Evolutionary conservation across 1,140 invertebrate species (phyloP).

Genomic region (Drosophila littoralis): DNA sequence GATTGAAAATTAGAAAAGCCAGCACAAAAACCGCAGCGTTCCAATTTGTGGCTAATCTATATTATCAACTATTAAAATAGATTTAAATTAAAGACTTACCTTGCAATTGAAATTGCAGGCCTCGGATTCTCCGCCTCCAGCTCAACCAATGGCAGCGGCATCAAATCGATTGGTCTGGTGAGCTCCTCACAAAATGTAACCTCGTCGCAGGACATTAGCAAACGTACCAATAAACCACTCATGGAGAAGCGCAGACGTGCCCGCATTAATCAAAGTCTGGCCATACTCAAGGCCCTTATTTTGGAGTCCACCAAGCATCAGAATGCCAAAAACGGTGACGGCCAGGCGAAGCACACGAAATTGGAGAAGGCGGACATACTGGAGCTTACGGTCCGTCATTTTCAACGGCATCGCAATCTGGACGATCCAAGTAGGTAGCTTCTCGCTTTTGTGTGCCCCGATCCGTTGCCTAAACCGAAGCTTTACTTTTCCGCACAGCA

Average conservation of each 20-base stretch:
- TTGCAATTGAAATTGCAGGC: conserved; percentile 33
- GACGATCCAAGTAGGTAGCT: conserved; percentile 86
- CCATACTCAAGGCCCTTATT: conserved; percentile 93
- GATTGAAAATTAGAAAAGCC: too few species aligned
- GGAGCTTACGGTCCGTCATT: conserved; percentile 95
- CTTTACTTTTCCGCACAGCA: conserved; percentile 48
- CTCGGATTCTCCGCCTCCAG: conserved; percentile 75
- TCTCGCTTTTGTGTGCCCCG: not conserved
- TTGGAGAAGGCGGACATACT: conserved; percentile 97
- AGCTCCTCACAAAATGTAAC: conserved; percentile 83
- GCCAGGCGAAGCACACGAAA: conserved; percentile 90
- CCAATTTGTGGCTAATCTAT: too few species aligned
- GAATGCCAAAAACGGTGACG: conserved; percentile 85
- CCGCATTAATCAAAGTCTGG: conserved; percentile 94
- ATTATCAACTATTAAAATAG: too few species aligned
- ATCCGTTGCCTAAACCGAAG: not conserved
- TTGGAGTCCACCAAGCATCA: conserved; percentile 87
- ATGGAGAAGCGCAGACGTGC: conserved; percentile 96
- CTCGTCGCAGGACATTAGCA: conserved; percentile 82
- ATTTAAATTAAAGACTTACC: not conserved
- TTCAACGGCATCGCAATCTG: conserved; percentile 89
- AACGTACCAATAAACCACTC: conserved; percentile 92
- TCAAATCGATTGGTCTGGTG: conserved; percentile 80
- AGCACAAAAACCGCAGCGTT: too few species aligned
- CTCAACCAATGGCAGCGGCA: conserved; percentile 74